Conservation (phyloP, 1,140 invertebrate genomes). For the Eupeodes corollae region DNA sequence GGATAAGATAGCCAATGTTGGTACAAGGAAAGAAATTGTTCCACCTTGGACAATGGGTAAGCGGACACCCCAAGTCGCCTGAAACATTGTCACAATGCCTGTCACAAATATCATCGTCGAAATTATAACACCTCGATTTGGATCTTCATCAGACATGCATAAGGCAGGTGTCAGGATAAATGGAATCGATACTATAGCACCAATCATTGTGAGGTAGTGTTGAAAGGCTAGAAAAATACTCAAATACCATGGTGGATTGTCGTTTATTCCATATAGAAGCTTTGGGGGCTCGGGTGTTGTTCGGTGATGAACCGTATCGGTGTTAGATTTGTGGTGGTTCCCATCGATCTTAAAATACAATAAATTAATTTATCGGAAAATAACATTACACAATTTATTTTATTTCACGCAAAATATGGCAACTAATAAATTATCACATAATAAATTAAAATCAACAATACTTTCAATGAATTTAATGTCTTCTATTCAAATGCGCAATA, state of each 20-base stretch:
- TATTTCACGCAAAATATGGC: too few species aligned
- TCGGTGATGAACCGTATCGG: too few species aligned
- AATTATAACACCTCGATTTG: conserved; percentile 67
- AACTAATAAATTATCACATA: too few species aligned
- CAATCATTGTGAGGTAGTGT: conserved; percentile 83
- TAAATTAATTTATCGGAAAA: neutral
- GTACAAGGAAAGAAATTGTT: conserved; percentile 75
- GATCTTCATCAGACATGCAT: conserved; percentile 70
- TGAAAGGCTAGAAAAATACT: conserved; percentile 71
- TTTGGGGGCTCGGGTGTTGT: conserved; percentile 5
- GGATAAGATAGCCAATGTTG: conserved; percentile 69
- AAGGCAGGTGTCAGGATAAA: conserved; percentile 69
- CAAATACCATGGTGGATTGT: conserved; percentile 71
- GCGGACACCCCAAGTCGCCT: conserved; percentile 65
- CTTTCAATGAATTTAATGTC: too few species aligned
- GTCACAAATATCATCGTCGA: conserved; percentile 83
- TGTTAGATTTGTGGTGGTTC: too few species aligned
- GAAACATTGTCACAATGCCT: conserved; percentile 69
- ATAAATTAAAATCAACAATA: too few species aligned
- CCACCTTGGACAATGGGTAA: conserved; percentile 60
- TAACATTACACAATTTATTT: too few species aligned
- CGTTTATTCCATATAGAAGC: conserved; percentile 61
- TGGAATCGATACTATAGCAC: conserved; percentile 72
- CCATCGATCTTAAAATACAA: too few species aligned
- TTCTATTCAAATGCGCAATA: too few species aligned